phyloP scores from a whole-genome alignment of 92 coral and sea anemone species.

The Phenganax subtilis region DNA sequence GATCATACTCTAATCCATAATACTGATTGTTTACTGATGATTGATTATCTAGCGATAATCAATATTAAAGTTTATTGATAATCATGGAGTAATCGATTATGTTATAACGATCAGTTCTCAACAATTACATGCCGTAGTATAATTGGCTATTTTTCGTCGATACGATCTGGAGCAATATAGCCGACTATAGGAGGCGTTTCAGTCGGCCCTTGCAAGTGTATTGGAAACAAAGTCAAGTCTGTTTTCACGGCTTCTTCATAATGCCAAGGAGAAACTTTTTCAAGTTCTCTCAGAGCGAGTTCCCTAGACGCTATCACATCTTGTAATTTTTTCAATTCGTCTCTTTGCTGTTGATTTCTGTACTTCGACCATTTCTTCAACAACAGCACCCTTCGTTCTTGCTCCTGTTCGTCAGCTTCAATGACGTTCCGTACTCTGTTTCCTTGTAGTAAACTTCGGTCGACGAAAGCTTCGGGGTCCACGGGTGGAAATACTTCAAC shows the following conservation, averaged over 20 bases:
- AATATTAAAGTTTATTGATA: no score
- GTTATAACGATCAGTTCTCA: background rate
- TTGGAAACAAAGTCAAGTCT: constrained; percentile 70
- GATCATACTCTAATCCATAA: no score
- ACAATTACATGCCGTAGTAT: background rate
- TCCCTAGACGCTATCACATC: constrained; percentile 77
- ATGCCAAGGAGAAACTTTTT: constrained; percentile 67
- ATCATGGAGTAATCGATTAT: background rate
- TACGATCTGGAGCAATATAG: constrained; percentile 85
- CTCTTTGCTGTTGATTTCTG: constrained; percentile 87
- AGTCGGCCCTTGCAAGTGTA: constrained; percentile 82
- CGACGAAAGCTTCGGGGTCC: constrained; percentile 74
- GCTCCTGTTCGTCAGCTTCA: constrained; percentile 60
- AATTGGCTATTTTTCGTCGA: constrained; percentile 45
- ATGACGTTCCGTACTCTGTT: constrained; percentile 53
- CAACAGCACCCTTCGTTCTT: constrained; percentile 66
- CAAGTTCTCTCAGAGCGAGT: constrained; percentile 81
- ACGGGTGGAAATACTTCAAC: constrained; percentile 88
- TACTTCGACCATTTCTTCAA: constrained; percentile 90
- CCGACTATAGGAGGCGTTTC: constrained; percentile 86
- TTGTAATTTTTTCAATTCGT: constrained; percentile 77
- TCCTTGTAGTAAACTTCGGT: constrained; percentile 54
- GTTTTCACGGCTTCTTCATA: constrained; percentile 81
- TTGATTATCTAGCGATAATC: no score
- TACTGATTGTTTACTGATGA: no score